Percentiles rank a stretch among this genome's conserved stretches.
Evolutionary conservation across 2,113 vertebrate species (phyloP).

Genomic region (Vanacampus margaritifer): DNA sequence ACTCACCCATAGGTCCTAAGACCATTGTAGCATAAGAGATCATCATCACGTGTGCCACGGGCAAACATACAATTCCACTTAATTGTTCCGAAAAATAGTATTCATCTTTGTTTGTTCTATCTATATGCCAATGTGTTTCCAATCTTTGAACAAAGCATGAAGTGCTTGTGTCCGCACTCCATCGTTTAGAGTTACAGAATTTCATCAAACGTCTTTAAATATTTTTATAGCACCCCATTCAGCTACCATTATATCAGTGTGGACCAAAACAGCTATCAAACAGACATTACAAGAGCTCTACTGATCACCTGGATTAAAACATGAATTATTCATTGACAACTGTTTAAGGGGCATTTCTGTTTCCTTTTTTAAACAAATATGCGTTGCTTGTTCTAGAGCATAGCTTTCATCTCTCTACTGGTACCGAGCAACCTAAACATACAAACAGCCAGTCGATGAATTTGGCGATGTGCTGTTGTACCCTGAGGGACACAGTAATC

Average conservation of each 20-base stretch:
- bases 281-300: not conserved
- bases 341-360: not conserved
- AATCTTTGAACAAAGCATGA: no score
- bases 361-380: not conserved
- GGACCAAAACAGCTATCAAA: not conserved
- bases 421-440: slow-evolving; percentile 38
- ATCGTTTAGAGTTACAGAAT: not conserved
- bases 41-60: no score
- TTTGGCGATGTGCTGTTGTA: slow-evolving; percentile 10
- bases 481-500: slow-evolving; percentile 24
- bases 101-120: no score
- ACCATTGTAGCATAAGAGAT: no score
- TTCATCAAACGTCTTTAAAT: not conserved
- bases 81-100: no score
- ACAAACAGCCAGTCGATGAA: slow-evolving; percentile 34
- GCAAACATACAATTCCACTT: no score
- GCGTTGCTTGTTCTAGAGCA: not conserved
- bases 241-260: not conserved
- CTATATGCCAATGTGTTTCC: no score
- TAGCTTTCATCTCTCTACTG: not conserved
- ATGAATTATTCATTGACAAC: not conserved
- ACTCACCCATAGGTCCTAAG: no score
- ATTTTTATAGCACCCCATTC: not conserved
- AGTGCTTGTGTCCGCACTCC: no score
- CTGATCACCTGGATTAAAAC: not conserved